Percentiles rank a stretch among this genome's conserved stretches.
phyloP scores from a whole-genome alignment of 1,140 invertebrate species.

The Zaprionus vittiger region DNA sequence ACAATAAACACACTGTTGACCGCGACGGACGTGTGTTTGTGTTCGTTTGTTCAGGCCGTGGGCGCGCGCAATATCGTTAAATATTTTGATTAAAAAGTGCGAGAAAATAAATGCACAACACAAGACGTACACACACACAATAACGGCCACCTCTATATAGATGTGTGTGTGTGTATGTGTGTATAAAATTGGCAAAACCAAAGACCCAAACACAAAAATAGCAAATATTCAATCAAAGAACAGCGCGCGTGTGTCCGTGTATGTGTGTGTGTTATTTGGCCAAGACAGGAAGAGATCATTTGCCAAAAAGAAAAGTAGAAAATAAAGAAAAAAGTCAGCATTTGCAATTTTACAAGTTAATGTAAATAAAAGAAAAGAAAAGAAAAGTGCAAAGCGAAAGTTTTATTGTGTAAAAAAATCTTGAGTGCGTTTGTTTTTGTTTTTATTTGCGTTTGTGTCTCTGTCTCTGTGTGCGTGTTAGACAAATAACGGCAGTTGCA shows the following conservation, averaged over 20 bases:
- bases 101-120: slow-evolving; percentile 38
- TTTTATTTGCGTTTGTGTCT: slow-evolving; percentile 17
- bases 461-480: slow-evolving; percentile 23
- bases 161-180: slow-evolving; percentile 10
- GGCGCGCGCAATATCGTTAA: slow-evolving; percentile 39
- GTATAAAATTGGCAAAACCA: slow-evolving; percentile 37
- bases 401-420: slow-evolving; percentile 61
- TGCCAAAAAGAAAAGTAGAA: slow-evolving; percentile 50
- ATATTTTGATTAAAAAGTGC: slow-evolving; percentile 40
- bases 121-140: background rate
- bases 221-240: slow-evolving; percentile 65
- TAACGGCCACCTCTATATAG: background rate
- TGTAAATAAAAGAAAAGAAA: slow-evolving; percentile 62
- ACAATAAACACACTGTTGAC: slow-evolving; percentile 15
- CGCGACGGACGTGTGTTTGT: slow-evolving; percentile 12
- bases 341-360: slow-evolving; percentile 25
- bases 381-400: slow-evolving; percentile 80
- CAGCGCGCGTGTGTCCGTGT: slow-evolving; percentile 40
- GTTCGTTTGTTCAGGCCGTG: slow-evolving; percentile 9
- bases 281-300: slow-evolving; percentile 67
- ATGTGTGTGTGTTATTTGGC: slow-evolving; percentile 47
- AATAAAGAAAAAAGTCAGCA: slow-evolving; percentile 30
- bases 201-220: slow-evolving; percentile 60
- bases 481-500: slow-evolving; percentile 41
- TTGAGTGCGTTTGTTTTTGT: slow-evolving; percentile 38